Percentiles rank a stretch among this genome's conserved stretches.
These are phyloP conservation scores for Eupithecia inturbata DNA, from an alignment of 2,888 invertebrate species.

Conservation along the genomic window DNA sequence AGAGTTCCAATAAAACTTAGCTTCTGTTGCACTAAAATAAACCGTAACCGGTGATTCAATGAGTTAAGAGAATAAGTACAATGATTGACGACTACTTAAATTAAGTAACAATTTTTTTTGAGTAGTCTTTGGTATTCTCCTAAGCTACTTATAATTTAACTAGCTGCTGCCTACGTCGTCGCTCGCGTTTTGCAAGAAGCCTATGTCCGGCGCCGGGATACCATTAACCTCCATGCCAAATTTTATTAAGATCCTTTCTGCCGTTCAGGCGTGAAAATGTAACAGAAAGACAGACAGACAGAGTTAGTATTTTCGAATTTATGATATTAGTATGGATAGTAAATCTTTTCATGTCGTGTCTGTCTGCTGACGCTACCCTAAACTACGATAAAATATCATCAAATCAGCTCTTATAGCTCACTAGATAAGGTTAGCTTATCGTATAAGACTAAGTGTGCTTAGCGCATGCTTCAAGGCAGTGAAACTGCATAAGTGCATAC, in stretches of 20 bases:
- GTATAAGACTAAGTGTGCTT: neutral
- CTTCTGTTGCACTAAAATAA: neutral
- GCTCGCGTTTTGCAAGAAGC: no score
- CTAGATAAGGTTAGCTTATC: neutral
- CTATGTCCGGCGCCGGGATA: no score
- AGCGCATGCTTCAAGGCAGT: neutral
- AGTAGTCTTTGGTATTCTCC: neutral
- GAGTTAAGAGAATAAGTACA: neutral
- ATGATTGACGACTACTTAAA: neutral
- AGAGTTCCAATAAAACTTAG: neutral
- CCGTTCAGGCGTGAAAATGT: no score
- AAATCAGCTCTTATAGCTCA: neutral
- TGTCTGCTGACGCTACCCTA: neutral
- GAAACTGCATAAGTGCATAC: slow-evolving; percentile 4
- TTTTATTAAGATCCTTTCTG: no score
- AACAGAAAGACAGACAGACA: no score
- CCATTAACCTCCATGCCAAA: no score
- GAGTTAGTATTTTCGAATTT: no score
- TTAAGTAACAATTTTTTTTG: neutral
- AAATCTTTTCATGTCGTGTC: no score
- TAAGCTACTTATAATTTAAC: neutral
- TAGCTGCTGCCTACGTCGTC: no score
- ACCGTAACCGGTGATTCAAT: neutral
- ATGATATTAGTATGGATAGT: no score
- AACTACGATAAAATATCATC: neutral